Conservation (phyloP, 1,140 invertebrate genomes). For the Anastatus disparis region DNA sequence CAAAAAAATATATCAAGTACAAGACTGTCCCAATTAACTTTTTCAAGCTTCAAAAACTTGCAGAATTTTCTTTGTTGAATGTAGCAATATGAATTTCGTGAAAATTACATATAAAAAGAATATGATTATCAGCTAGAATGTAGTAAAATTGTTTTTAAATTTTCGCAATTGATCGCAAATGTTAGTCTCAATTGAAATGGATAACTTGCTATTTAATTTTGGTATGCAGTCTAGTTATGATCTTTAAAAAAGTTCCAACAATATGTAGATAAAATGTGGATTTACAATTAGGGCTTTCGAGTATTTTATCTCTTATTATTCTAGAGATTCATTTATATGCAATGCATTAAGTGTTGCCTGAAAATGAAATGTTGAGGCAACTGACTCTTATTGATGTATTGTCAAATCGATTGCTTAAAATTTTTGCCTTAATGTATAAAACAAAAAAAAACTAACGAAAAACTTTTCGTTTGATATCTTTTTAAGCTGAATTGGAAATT, state of each 20-base stretch:
- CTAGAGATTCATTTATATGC: neutral
- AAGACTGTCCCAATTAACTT: no score
- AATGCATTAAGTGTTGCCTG: neutral
- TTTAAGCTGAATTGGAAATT: neutral
- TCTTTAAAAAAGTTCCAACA: constrained; percentile 48
- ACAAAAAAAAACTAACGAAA: neutral
- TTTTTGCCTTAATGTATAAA: neutral
- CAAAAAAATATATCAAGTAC: no score
- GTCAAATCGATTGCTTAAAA: constrained; percentile 25
- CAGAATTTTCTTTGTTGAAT: no score
- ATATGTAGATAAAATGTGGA: constrained; percentile 53
- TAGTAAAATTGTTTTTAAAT: no score
- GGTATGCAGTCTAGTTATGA: constrained; percentile 31
- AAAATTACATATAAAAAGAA: no score
- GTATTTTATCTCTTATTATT: constrained; percentile 18
- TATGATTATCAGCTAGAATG: no score
- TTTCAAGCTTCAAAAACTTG: no score
- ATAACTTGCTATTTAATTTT: no score
- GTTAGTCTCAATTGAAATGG: no score
- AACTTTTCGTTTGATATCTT: neutral
- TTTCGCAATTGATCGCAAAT: no score
- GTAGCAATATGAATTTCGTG: no score
- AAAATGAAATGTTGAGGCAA: neutral
- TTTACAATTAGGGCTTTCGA: constrained; percentile 50
- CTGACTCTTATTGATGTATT: neutral